phyloP scores from a whole-genome alignment of 2,797 vertebrate species.

The Paedocypris micromegethes region DNA sequence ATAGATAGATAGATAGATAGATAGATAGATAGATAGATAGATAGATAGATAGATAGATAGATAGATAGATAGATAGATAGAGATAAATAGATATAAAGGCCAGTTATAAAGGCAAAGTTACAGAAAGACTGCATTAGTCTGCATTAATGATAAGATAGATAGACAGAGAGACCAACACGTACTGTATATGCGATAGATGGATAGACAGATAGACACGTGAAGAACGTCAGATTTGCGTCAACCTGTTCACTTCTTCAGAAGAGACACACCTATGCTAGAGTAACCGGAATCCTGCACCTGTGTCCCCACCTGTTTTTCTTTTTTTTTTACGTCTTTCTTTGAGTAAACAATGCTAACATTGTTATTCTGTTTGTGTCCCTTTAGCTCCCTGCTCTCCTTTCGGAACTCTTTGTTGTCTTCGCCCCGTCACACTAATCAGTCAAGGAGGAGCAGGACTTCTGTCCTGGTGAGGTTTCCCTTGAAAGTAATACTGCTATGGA shows the following conservation, averaged over 20 bases:
- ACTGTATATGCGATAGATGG: too few relatives aligned
- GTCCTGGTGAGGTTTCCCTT: slow-evolving; percentile 37
- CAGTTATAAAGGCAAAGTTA: too few relatives aligned
- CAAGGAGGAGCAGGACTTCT: slow-evolving; percentile 30
- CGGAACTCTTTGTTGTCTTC: slow-evolving; percentile 6
- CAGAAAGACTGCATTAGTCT: too few relatives aligned
- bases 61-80: too few relatives aligned
- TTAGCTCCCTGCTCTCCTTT: not conserved
- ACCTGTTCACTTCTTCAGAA: slow-evolving; percentile 16
- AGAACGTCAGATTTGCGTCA: not conserved
- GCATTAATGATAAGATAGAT: too few relatives aligned
- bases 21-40: too few relatives aligned
- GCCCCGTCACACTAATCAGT: slow-evolving; percentile 6
- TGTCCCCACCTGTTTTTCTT: not conserved
- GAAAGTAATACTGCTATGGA: slow-evolving; percentile 19
- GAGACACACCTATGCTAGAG: slow-evolving; percentile 9
- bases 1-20: too few relatives aligned
- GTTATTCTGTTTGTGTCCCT: not conserved
- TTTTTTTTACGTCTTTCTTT: slow-evolving; percentile 20
- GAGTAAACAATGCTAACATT: slow-evolving; percentile 4
- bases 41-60: too few relatives aligned
- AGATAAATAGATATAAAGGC: too few relatives aligned
- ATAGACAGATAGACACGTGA: too few relatives aligned
- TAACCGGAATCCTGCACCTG: slow-evolving; percentile 11
- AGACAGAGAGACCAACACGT: too few relatives aligned